Percentiles rank a stretch among this genome's conserved stretches.
These are phyloP conservation scores for Varecia variegata DNA, from an alignment of 2,797 vertebrate species.

Conservation along the genomic window DNA sequence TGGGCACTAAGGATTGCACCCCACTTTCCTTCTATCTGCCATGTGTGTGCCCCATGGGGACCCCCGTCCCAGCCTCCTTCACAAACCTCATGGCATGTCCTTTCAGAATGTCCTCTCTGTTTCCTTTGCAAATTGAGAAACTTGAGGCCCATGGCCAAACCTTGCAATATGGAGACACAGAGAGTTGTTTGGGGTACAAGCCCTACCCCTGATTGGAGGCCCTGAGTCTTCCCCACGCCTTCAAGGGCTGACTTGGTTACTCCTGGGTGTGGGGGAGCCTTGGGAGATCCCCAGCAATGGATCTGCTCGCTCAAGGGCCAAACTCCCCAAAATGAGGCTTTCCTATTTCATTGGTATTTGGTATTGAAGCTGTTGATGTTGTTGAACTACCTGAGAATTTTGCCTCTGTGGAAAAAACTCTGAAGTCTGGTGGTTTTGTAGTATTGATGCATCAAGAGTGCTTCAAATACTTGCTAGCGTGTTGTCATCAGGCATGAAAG, in stretches of 20 bases:
- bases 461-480: not conserved
- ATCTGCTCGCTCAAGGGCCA: not conserved
- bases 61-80: not conserved
- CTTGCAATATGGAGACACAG: not conserved
- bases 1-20: not conserved
- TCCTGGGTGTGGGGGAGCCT: not conserved
- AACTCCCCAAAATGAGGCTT: not conserved
- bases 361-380: not conserved
- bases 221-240: not conserved
- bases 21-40: not conserved
- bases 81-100: not conserved
- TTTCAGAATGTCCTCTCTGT: not conserved
- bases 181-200: not conserved
- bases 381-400: not conserved
- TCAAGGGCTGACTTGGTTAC: not conserved
- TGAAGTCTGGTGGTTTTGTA: not conserved
- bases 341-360: not conserved
- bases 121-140: not conserved
- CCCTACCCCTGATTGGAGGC: not conserved
- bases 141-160: not conserved
- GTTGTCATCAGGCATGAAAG: not conserved
- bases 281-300: not conserved
- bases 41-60: accelerated
- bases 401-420: not conserved
- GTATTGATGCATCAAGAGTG: not conserved